Percentiles rank a stretch among this genome's conserved stretches.
Conservation (phyloP, 1,140 invertebrate species). For the Polypedilum pembai region DNA sequence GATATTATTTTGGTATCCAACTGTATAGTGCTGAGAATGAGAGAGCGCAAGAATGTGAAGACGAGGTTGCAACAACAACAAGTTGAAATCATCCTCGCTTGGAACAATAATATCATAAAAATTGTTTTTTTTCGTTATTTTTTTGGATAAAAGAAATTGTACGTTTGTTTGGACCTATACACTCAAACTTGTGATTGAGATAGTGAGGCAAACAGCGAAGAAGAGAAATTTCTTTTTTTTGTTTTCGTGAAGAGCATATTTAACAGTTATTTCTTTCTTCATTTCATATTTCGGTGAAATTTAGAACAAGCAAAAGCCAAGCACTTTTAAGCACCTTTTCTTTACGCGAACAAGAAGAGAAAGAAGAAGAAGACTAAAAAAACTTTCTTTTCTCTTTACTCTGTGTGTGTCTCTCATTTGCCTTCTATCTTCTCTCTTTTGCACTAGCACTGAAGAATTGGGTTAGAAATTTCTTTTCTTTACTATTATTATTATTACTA, state of each 20-base stretch:
- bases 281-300: constrained; percentile 18
- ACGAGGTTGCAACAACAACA: neutral
- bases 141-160: constrained; percentile 13
- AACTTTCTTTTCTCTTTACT: constrained; percentile 7
- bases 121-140: neutral
- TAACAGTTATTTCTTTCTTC: neutral
- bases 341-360: neutral
- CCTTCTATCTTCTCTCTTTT: neutral
- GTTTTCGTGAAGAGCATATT: neutral
- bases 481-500: neutral
- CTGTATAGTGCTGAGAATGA: neutral
- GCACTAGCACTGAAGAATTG: constrained; percentile 10
- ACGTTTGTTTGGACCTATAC: too few relatives aligned
- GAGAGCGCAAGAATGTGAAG: neutral
- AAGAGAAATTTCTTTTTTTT: neutral
- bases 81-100: neutral
- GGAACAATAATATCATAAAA: neutral
- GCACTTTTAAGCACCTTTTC: constrained; percentile 14
- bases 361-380: neutral
- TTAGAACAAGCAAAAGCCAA: neutral
- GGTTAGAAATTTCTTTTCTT: constrained; percentile 18
- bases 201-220: neutral
- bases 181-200: too few relatives aligned
- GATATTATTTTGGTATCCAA: neutral
- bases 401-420: constrained; percentile 1